Base-by-base conservation (phyloP, 2,888 invertebrate genomes). In the Galerucella nymphaeae region DNA sequence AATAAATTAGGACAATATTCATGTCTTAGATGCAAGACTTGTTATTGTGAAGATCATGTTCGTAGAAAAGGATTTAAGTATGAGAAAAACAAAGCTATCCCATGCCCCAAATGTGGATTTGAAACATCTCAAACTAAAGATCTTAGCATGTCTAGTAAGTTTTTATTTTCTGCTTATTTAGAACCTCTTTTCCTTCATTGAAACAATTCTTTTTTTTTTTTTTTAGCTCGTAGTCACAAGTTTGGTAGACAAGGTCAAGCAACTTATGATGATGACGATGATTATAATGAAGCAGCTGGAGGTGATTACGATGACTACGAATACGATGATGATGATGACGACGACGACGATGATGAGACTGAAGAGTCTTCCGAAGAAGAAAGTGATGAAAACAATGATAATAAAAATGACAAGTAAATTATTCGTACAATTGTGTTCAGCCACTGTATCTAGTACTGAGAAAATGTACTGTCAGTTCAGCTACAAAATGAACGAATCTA, bases 31-130 rank as follows among this genome's bases (percentile, higher is more conserved):
- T 98, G 98, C 88, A 98, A 98, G 88, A 94, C 93, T 3, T 98
- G 97, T 87, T 98, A 95, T 88, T 98, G 98, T 87, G 97, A 97
- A 82, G 98, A 98, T 88, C 98, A 98, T 88, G 97, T 98, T 74
- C 91, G 93, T 70, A 92, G 98, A 75, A 96, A 96, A 88, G 96
- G 96, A 2, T 94, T 96, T 83, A 96, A 96, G 83, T 95, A 95
- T 84, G 93, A 93, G 16, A 94, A 94, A 83, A 94, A 94, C 81
- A 93, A 93, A 83, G 88, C 92, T 8, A 91, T 95, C 83, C 97
- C 98, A 14, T 98, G 98, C 84, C 98, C 98, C 41, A 97, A 97
- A 88, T 98, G 98, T 89, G 91, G 93, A 76, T 96, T 93, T 87
- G 94, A 96, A 73, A 97, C 97, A n/a, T 93, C 94, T 13, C 93